These are phyloP conservation scores for Venturia canescens DNA, from an alignment of 1,140 invertebrate genomes.

Conservation along the genomic window DNA sequence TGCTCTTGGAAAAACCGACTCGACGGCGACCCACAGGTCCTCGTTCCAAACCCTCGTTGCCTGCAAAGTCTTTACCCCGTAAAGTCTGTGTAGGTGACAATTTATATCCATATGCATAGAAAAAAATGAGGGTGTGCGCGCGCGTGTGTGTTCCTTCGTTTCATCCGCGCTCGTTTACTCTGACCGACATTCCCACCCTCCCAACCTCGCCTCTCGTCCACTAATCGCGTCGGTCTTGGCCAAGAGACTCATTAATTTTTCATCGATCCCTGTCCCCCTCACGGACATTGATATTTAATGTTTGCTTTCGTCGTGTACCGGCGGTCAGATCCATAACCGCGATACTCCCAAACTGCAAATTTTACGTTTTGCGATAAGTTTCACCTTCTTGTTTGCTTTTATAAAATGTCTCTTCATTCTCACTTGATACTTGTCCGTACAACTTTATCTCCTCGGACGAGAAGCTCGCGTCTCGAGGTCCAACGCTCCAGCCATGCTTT, in stretches of 20 bases:
- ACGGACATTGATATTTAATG: not conserved
- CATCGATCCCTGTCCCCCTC: conserved; percentile 41
- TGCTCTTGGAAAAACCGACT: conserved; percentile 24
- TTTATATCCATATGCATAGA: not conserved
- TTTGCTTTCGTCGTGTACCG: not conserved
- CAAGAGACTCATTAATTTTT: conserved; percentile 59
- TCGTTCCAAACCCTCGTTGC: conserved; percentile 29
- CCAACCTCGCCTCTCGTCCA: not conserved
- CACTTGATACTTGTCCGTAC: not conserved
- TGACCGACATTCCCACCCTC: conserved; percentile 41
- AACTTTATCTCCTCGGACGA: too few species aligned
- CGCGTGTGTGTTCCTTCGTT: conserved; percentile 49
- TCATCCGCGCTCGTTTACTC: conserved; percentile 45
- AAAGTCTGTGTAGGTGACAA: conserved; percentile 8
- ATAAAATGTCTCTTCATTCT: too few species aligned
- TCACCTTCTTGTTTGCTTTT: too few species aligned
- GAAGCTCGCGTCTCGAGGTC: too few species aligned
- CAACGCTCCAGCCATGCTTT: too few species aligned
- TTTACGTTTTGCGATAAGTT: not conserved
- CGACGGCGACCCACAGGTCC: not conserved
- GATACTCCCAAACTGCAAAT: not conserved
- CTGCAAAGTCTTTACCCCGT: conserved; percentile 40
- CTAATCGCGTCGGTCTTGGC: conserved; percentile 34
- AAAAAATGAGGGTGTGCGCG: not conserved
- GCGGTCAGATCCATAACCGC: not conserved